These are phyloP conservation scores for Apocrypta bakeri DNA, from an alignment of 1,140 invertebrate genomes.

Conservation along the genomic window DNA sequence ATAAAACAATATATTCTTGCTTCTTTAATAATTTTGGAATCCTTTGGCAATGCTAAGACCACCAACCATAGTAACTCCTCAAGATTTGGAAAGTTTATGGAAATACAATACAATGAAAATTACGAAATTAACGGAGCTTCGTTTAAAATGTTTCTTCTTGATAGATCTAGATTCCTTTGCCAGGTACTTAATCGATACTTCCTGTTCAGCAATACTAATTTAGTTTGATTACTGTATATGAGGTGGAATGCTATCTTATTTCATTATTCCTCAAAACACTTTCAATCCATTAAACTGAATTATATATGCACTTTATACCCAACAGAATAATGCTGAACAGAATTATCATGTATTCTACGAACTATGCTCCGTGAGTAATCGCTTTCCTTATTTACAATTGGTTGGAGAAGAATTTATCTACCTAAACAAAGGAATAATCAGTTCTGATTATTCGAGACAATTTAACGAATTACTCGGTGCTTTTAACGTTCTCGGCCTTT, in stretches of 20 bases:
- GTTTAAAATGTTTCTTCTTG: constrained; percentile 97
- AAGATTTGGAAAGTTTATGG: constrained; percentile 96
- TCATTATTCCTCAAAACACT: background rate
- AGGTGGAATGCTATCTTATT: background rate
- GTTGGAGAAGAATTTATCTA: constrained; percentile 86
- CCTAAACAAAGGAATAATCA: constrained; percentile 88
- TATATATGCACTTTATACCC: constrained; percentile 15
- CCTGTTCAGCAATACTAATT: no score
- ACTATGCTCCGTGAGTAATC: constrained; percentile 86
- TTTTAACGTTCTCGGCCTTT: constrained; percentile 85
- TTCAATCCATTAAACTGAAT: constrained; percentile 10
- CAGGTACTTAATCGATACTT: constrained; percentile 75
- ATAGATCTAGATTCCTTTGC: constrained; percentile 96
- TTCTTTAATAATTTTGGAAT: constrained; percentile 99
- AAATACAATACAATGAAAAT: constrained; percentile 92
- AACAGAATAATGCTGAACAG: constrained; percentile 84
- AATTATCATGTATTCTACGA: constrained; percentile 99
- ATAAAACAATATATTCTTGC: constrained; percentile 97
- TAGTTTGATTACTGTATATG: no score
- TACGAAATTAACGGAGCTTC: constrained; percentile 93
- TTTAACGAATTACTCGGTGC: constrained; percentile 86
- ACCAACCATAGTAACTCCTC: constrained; percentile 98
- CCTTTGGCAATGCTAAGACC: constrained; percentile 99
- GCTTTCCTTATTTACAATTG: constrained; percentile 83
- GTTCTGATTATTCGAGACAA: constrained; percentile 84